phyloP scores from a whole-genome alignment of 2,797 vertebrate species.

The Sebastes matsubarae region DNA sequence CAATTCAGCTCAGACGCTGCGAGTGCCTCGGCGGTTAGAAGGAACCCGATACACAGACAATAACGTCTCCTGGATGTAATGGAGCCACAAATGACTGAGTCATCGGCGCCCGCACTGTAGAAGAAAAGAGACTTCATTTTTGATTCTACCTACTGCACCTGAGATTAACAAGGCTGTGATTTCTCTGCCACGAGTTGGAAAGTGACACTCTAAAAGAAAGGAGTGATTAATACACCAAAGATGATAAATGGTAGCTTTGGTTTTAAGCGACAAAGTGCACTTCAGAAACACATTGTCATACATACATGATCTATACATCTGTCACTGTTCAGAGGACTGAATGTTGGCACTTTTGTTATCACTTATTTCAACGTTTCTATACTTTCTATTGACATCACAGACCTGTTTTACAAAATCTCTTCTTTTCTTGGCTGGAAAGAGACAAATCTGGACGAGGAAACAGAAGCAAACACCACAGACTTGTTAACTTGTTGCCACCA shows the following conservation, averaged over 20 bases:
- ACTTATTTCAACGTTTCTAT: not conserved
- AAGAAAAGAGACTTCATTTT: slow-evolving; percentile 35
- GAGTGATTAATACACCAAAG: slow-evolving; percentile 21
- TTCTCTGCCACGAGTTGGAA: slow-evolving; percentile 6
- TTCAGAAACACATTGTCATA: not conserved
- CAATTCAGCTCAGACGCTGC: slow-evolving; percentile 63
- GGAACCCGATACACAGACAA: slow-evolving; percentile 38
- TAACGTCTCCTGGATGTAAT: slow-evolving; percentile 64
- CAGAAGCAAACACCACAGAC: not conserved
- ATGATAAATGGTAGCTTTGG: slow-evolving; percentile 16
- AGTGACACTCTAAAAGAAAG: not conserved
- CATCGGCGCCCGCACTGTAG: slow-evolving; percentile 10
- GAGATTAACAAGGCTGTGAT: slow-evolving; percentile 42
- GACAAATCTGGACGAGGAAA: not conserved
- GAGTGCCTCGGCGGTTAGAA: slow-evolving; percentile 42
- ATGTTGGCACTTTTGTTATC: not conserved
- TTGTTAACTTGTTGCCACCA: not conserved
- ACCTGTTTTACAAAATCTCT: not conserved
- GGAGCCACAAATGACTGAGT: slow-evolving; percentile 53
- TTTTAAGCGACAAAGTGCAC: not conserved
- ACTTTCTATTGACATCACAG: not conserved
- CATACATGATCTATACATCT: not conserved
- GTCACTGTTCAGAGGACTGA: not conserved
- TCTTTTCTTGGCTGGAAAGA: not conserved
- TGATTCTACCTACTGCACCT: slow-evolving; percentile 25